phyloP scores from a whole-genome alignment of 2,797 vertebrate species.

The Melanotaenia trifasciata region DNA sequence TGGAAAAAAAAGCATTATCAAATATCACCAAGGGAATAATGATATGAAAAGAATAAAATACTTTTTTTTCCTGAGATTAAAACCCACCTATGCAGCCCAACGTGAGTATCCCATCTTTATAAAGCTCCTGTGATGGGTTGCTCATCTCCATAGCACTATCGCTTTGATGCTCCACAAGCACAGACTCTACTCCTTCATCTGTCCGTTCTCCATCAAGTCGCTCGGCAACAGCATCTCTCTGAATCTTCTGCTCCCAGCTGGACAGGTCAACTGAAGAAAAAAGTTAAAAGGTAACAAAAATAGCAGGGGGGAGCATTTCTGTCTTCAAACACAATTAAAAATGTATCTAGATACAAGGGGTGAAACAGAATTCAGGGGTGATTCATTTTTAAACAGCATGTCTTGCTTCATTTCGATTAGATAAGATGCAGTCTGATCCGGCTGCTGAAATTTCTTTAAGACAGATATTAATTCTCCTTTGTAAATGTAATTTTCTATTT shows the following conservation, averaged over 20 bases:
- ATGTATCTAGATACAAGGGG: not conserved
- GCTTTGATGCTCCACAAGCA: conserved; percentile 89
- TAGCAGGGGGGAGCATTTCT: not conserved
- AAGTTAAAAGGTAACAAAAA: not conserved
- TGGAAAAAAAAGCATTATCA: conserved; percentile 46
- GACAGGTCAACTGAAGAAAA: conserved; percentile 86
- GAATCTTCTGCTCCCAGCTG: conserved; percentile 94
- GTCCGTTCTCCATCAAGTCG: conserved; percentile 74
- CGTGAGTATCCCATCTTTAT: conserved; percentile 92
- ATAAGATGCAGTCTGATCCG: not conserved
- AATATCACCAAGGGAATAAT: not conserved
- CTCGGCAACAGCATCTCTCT: conserved; percentile 84
- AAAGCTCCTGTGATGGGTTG: conserved; percentile 84
- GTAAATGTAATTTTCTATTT: not conserved
- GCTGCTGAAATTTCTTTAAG: not conserved
- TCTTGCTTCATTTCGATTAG: not conserved
- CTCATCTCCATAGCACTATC: conserved; percentile 89
- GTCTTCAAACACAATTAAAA: too few relatives aligned
- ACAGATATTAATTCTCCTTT: not conserved
- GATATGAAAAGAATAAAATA: not conserved
- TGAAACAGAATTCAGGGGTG: not conserved
- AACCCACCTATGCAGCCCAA: conserved; percentile 89
- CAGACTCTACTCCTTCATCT: conserved; percentile 77
- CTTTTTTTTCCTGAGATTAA: not conserved
- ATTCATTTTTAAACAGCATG: not conserved